A percentile compares a stretch with the other conserved stretches of the same genome.
phyloP scores from a whole-genome alignment of 2,113 vertebrate genomes.

The Petrocephalus zakoni region DNA sequence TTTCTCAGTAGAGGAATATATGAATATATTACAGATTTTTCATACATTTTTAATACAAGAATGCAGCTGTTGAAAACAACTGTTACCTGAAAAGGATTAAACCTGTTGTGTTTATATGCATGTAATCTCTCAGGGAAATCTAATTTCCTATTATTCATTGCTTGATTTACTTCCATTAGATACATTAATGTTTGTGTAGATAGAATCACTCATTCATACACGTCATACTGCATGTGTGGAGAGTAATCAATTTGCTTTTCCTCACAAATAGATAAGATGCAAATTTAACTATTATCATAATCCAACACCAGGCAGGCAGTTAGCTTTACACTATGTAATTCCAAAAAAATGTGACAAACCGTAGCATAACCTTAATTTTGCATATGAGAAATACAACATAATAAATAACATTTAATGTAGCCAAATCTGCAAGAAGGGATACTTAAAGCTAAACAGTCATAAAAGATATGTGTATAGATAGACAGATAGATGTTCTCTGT shows the following conservation, averaged over 20 bases:
- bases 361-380: neutral
- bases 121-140: conserved; percentile 1
- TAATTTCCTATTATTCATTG: neutral
- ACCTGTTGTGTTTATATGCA: neutral
- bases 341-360: neutral
- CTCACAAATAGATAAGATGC: neutral
- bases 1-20: neutral
- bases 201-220: neutral
- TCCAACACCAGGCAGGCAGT: neutral
- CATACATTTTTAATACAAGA: neutral
- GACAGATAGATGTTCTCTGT: neutral
- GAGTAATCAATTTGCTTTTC: neutral
- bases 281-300: neutral
- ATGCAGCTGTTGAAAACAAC: neutral
- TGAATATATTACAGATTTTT: neutral
- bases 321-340: neutral
- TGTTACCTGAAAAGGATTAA: neutral
- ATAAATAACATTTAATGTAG: neutral
- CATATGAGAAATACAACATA: neutral
- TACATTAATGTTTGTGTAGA: neutral
- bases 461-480: neutral
- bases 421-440: neutral
- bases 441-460: neutral
- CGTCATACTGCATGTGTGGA: neutral
- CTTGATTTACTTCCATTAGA: neutral